These are phyloP conservation scores for Notothenia rossii DNA, from an alignment of 2,113 vertebrate species.

Conservation along the genomic window DNA sequence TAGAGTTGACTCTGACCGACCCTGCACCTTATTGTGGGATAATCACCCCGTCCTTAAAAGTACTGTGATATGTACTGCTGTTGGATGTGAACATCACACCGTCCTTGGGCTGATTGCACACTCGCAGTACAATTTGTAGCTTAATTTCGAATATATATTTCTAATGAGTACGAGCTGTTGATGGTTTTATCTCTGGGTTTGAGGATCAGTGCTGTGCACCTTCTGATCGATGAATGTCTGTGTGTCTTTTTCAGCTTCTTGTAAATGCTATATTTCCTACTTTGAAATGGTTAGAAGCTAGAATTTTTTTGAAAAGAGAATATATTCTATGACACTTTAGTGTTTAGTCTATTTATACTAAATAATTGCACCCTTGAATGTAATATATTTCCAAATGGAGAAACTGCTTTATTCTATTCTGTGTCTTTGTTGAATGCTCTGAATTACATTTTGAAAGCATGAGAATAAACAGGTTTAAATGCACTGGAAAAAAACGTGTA, in stretches of 20 bases:
- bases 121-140: conserved; percentile 45
- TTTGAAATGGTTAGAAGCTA: conserved; percentile 14
- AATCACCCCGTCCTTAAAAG: conserved; percentile 48
- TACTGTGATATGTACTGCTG: conserved; percentile 42
- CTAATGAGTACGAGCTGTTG: conserved; percentile 38
- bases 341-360: conserved; percentile 74
- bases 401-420: conserved; percentile 26
- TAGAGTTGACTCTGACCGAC: conserved; percentile 24
- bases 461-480: conserved; percentile 58
- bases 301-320: conserved; percentile 53
- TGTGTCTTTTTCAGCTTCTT: conserved; percentile 30
- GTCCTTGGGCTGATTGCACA: conserved; percentile 37
- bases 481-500: background rate
- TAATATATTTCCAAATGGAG: conserved; percentile 35
- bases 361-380: conserved; percentile 60
- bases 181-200: conserved; percentile 55
- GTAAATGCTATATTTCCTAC: conserved; percentile 67
- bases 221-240: conserved; percentile 60
- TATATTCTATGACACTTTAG: conserved; percentile 67
- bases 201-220: conserved; percentile 65
- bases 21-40: conserved; percentile 56
- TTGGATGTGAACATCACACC: conserved; percentile 23
- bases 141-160: conserved; percentile 64
- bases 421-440: conserved; percentile 47
- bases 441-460: conserved; percentile 43